A percentile compares a stretch with the other conserved stretches of the same genome.
Evolutionary conservation across 2,888 invertebrate genomes (phyloP).

Genomic region (Brachyptera putata): DNA sequence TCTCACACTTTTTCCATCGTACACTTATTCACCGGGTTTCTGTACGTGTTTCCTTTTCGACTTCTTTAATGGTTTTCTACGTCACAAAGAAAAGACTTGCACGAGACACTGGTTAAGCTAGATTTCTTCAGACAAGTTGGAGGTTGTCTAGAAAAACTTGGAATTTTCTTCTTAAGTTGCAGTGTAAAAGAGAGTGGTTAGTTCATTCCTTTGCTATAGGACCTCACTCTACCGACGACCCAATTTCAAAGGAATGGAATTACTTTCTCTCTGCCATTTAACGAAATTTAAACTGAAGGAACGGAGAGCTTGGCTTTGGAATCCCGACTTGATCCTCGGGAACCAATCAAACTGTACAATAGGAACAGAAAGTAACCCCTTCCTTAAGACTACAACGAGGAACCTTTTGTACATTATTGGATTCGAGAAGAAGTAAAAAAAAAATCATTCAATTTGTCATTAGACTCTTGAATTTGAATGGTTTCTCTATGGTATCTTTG

Average conservation of each 20-base stretch:
- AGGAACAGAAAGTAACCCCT: constrained; percentile 4
- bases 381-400: constrained; percentile 11
- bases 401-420: constrained; percentile 6
- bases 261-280: constrained; percentile 6
- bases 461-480: too few relatives aligned
- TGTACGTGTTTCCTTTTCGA: too few relatives aligned
- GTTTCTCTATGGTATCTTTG: too few relatives aligned
- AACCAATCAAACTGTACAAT: constrained; percentile 17
- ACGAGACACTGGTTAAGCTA: too few relatives aligned
- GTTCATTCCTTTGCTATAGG: too few relatives aligned
- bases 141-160: too few relatives aligned
- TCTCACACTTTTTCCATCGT: too few relatives aligned
- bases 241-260: constrained; percentile 19
- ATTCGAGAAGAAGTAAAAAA: constrained; percentile 2
- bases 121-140: too few relatives aligned
- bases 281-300: constrained; percentile 22
- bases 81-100: too few relatives aligned
- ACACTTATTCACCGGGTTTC: too few relatives aligned
- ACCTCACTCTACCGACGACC: constrained; percentile 1
- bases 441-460: too few relatives aligned
- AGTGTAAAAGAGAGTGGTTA: neutral
- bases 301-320: constrained; percentile 12
- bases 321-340: constrained; percentile 1
- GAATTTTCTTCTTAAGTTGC: constrained; percentile 5
- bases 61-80: too few relatives aligned